Evolutionary conservation across 2,888 invertebrate genomes (phyloP).

Genomic region (Pogonocherus hispidulus): DNA sequence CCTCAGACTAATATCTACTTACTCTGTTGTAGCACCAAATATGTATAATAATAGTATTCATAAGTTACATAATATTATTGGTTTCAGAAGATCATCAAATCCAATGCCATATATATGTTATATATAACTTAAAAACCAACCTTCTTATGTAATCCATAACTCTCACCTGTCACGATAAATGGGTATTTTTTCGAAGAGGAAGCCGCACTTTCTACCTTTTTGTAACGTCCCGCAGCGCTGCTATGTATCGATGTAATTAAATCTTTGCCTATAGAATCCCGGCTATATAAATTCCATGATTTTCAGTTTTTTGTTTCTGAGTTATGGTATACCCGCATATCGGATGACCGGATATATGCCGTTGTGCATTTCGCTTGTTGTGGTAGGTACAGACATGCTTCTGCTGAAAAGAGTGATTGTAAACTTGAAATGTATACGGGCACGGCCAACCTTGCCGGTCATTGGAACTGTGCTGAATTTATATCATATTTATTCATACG

Average conservation of each 20-base stretch:
- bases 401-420: constrained; percentile 1
- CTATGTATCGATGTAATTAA: neutral
- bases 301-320: neutral
- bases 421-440: neutral
- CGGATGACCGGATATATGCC: constrained; percentile 48
- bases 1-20: no score
- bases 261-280: neutral
- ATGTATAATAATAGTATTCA: no score
- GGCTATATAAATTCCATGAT: neutral
- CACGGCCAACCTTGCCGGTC: neutral
- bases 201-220: neutral
- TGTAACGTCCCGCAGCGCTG: neutral
- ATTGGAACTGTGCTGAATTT: neutral
- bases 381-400: neutral
- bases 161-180: neutral
- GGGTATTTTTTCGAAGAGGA: neutral
- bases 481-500: neutral
- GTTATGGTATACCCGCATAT: constrained; percentile 5
- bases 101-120: no score
- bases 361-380: constrained; percentile 39
- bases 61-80: no score
- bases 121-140: neutral
- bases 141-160: neutral
- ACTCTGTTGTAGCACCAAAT: no score
- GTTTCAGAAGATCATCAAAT: no score